phyloP scores from a whole-genome alignment of 2,888 invertebrate genomes.

The Melanargia galathea region DNA sequence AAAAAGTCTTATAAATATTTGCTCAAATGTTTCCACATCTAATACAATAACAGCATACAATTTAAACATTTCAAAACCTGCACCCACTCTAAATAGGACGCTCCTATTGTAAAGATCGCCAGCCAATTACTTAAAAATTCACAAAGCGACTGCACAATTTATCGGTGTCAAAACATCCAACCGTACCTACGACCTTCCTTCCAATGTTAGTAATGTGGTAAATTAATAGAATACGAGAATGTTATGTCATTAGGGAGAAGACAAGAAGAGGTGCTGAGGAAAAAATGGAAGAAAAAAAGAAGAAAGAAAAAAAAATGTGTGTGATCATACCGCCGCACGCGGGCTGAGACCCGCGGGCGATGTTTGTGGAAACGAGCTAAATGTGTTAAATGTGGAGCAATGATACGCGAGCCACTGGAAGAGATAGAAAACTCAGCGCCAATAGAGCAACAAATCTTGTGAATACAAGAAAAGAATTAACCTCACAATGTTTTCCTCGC shows the following conservation, averaged over 20 bases:
- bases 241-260: slow-evolving; percentile 77
- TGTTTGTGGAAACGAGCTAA: slow-evolving; percentile 77
- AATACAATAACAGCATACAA: slow-evolving; percentile 22
- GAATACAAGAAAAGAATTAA: slow-evolving; percentile 6
- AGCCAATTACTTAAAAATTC: slow-evolving; percentile 34
- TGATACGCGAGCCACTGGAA: slow-evolving; percentile 46
- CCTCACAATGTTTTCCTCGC: background rate
- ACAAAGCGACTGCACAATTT: slow-evolving; percentile 43
- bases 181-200: slow-evolving; percentile 54
- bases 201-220: slow-evolving; percentile 61
- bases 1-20: slow-evolving; percentile 13
- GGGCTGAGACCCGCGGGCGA: slow-evolving; percentile 46
- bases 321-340: slow-evolving; percentile 71
- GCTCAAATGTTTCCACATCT: slow-evolving; percentile 22
- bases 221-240: slow-evolving; percentile 74
- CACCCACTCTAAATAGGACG: slow-evolving; percentile 11
- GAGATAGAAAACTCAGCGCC: slow-evolving; percentile 38
- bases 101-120: slow-evolving; percentile 27
- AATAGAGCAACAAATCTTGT: slow-evolving; percentile 29
- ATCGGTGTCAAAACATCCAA: slow-evolving; percentile 63
- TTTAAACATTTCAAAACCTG: slow-evolving; percentile 23
- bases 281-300: slow-evolving; percentile 59
- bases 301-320: slow-evolving; percentile 62
- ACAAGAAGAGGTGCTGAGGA: slow-evolving; percentile 63
- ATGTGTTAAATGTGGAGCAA: slow-evolving; percentile 71